phyloP scores from a whole-genome alignment of 2,888 invertebrate species.

The Saturnia pavonia region DNA sequence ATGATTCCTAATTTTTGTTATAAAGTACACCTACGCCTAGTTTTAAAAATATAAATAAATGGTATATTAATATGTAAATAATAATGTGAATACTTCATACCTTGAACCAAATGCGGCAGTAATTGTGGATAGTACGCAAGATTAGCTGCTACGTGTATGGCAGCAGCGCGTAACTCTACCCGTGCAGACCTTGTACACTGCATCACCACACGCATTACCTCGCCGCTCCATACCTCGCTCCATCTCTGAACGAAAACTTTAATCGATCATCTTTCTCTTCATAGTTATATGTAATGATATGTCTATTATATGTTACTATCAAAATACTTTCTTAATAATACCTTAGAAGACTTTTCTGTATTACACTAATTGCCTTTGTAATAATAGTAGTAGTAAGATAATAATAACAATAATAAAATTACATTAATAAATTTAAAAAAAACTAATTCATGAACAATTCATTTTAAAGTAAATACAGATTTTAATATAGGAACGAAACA shows the following conservation, averaged over 20 bases:
- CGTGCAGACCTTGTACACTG: slow-evolving; percentile 43
- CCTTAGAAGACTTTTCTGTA: not conserved
- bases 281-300: not conserved
- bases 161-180: slow-evolving; percentile 58
- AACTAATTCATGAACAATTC: no score
- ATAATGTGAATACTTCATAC: slow-evolving; percentile 34
- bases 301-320: not conserved
- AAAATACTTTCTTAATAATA: not conserved
- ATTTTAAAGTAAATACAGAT: no score
- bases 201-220: slow-evolving; percentile 46
- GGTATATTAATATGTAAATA: no score
- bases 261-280: not conserved
- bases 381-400: no score
- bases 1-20: no score
- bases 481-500: no score
- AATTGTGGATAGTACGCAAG: slow-evolving; percentile 60
- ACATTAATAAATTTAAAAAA: no score
- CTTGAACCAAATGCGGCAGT: slow-evolving; percentile 62
- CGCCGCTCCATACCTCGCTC: slow-evolving; percentile 60
- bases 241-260: slow-evolving; percentile 50
- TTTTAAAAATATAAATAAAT: no score
- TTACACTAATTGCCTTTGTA: no score
- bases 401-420: no score
- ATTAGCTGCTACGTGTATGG: slow-evolving; percentile 54
- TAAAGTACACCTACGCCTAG: no score